Evolutionary conservation across 1,140 invertebrate species (phyloP), one percentile per base, ranked within the genome.

Genomic region (Brachionus rotundiformis): DNA sequence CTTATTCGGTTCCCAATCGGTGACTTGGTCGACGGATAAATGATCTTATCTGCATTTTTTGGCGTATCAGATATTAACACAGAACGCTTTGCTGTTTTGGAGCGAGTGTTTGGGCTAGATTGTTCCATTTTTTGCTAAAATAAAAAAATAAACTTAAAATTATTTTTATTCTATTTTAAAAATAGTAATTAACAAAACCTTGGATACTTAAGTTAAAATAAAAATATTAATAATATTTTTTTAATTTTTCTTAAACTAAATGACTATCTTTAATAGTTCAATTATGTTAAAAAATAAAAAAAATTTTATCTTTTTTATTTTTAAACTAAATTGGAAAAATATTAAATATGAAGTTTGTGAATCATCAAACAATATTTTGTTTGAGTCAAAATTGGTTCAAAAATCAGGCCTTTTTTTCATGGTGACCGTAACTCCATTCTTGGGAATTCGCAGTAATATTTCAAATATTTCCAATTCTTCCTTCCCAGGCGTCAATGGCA

Each of bases 401-500:
- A 41, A 41, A 11, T 41, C 10, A 13, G n/a, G 39, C 6, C 49
- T 0, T 59, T 59, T 59, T 11, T 59, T 59, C 49, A 59, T 8
- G 19, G 49, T 27, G 29, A 68, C 16, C 6, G n/a, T 36, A 36
- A 68, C 31, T 10, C 63, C 65, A 71, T 71, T 71, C 4, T 36
- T 36, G 3, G 65, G 65, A 13, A 16, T 23, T 77, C 75, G 33
- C 19, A 77, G 7, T 27, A 59, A 27, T 3, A 29, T 73, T 36
- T 83, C 82, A 25, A 68, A 31, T 3, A 83, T 11, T 33, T 83
- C 83, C 68, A 83, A 33, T 23, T 82, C 77, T 13, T 82, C 77
- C 8, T 83, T 59, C 19, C 76, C 31, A 3, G 25, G 31, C 23
- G 68, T 77, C 16, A 29, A 33, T 33, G 25, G 61, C 3, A 29